A percentile compares a stretch with the other conserved stretches of the same genome.
Evolutionary conservation across 2,888 invertebrate species (phyloP).

Genomic region (Drosophila heteroneura): DNA sequence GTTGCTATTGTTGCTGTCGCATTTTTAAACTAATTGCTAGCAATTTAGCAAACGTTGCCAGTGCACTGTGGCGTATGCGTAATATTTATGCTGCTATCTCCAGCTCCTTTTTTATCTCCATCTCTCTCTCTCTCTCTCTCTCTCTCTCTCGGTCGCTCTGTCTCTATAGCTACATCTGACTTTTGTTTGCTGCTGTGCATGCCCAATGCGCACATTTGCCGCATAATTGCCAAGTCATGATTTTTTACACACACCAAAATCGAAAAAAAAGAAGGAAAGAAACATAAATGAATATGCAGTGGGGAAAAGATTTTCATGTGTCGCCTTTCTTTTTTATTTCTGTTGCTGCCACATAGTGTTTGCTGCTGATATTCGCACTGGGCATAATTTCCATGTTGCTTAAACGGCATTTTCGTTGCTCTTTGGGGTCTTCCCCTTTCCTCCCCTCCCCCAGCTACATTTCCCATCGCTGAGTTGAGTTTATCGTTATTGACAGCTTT

Average conservation of each 20-base stretch:
- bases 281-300: conserved; percentile 6
- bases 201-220: conserved; percentile 78
- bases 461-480: conserved; percentile 49
- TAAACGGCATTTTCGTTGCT: conserved; percentile 72
- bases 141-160: neutral
- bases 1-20: conserved; percentile 46
- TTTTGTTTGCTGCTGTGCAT: conserved; percentile 53
- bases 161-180: conserved; percentile 17
- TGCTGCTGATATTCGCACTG: conserved; percentile 78
- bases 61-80: conserved; percentile 74
- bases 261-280: conserved; percentile 31
- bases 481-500: conserved; percentile 80
- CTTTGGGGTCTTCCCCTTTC: conserved; percentile 1
- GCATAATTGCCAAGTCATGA: conserved; percentile 80
- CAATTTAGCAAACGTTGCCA: conserved; percentile 74
- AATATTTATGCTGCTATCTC: conserved; percentile 59
- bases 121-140: neutral
- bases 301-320: conserved; percentile 5
- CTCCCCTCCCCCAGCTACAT: neutral
- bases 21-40: conserved; percentile 76
- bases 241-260: conserved; percentile 69
- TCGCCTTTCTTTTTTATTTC: conserved; percentile 11
- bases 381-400: conserved; percentile 81
- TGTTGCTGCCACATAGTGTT: conserved; percentile 25
- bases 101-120: neutral